phyloP scores from a whole-genome alignment of 2,888 invertebrate species.

The Lasioglossum villosulum region DNA sequence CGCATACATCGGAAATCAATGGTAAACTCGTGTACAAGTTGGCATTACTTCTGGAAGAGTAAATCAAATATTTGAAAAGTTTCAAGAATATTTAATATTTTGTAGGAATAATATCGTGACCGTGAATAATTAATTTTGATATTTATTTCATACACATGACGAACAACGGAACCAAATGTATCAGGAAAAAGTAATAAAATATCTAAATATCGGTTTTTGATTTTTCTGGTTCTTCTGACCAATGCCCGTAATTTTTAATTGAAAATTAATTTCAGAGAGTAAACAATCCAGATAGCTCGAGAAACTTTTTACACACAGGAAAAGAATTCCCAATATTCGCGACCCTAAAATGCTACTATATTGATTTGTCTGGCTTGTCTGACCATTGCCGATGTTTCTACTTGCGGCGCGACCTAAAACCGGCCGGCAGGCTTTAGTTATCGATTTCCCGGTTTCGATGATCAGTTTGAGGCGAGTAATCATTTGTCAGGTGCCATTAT shows the following conservation, averaged over 20 bases:
- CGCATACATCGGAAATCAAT: not conserved
- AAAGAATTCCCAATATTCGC: not conserved
- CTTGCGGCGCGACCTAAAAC: not conserved
- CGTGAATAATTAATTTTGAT: not conserved
- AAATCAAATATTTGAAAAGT: not conserved
- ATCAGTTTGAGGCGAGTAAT: not conserved
- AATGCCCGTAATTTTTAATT: not conserved
- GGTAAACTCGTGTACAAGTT: no score
- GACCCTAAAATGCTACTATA: not conserved
- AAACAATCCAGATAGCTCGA: not conserved
- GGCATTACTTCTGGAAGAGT: not conserved
- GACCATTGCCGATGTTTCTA: not conserved
- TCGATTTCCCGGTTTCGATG: not conserved
- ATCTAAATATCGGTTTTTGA: no score
- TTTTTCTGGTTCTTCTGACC: no score
- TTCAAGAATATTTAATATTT: not conserved
- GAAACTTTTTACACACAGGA: not conserved
- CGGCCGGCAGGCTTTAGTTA: not conserved
- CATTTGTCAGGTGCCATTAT: slow-evolving; percentile 2
- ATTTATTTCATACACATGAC: not conserved
- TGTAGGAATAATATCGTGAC: not conserved
- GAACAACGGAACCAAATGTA: no score
- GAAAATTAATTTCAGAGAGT: not conserved
- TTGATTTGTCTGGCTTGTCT: not conserved
- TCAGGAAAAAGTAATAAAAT: no score